Evolutionary conservation across 2,113 vertebrate species (phyloP).

Genomic region (Prunella fulvescens): DNA sequence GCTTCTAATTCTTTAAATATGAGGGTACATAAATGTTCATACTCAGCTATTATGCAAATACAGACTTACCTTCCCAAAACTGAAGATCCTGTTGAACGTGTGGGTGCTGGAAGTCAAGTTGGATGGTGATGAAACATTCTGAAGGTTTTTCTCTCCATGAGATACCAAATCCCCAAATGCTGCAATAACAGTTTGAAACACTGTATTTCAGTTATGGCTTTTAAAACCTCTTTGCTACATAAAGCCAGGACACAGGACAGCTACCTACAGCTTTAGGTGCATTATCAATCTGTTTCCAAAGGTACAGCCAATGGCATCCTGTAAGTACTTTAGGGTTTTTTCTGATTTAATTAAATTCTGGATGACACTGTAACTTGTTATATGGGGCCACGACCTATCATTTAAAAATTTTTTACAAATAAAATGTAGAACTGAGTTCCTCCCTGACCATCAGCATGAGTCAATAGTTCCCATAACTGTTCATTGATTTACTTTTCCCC

Average conservation of each 20-base stretch:
- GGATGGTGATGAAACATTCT: conserved; percentile 45
- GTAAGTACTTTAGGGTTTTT: not conserved
- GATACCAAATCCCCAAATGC: not conserved
- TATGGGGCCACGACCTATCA: not conserved
- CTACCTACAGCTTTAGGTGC: not conserved
- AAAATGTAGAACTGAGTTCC: not conserved
- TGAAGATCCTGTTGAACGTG: conserved; percentile 46
- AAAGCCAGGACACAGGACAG: not conserved
- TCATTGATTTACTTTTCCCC: not conserved
- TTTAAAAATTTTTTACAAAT: not conserved
- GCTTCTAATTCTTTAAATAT: not conserved
- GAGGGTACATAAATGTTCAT: not conserved
- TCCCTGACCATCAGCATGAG: not conserved
- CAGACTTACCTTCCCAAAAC: conserved; percentile 68
- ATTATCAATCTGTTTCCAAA: not conserved
- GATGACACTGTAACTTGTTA: not conserved
- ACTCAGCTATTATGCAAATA: not conserved
- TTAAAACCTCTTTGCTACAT: not conserved
- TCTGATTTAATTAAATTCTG: not conserved
- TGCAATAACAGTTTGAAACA: conserved; percentile 27
- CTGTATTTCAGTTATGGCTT: not conserved
- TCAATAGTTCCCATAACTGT: not conserved
- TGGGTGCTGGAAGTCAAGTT: conserved; percentile 43
- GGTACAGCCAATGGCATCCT: not conserved
- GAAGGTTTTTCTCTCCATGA: not conserved